phyloP scores from a whole-genome alignment of 1,140 invertebrate genomes.

The Cryptotermes secundus region DNA sequence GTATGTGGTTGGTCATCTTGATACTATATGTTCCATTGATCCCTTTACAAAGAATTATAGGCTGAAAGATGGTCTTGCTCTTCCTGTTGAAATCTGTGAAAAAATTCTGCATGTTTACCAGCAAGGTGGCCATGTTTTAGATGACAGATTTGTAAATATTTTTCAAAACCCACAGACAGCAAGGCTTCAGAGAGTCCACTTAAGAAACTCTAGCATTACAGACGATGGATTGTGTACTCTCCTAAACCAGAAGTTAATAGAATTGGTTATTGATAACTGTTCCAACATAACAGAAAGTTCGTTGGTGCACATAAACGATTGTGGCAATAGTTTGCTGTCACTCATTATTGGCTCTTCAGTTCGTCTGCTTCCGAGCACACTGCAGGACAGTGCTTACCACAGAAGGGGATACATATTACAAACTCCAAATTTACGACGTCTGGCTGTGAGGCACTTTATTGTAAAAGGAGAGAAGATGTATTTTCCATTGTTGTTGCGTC shows the following conservation, averaged over 20 bases:
- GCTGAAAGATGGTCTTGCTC: slow-evolving; percentile 55
- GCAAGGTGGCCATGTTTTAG: slow-evolving; percentile 52
- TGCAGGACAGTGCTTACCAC: slow-evolving; percentile 49
- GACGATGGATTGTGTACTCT: slow-evolving; percentile 67
- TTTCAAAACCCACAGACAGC: slow-evolving; percentile 68
- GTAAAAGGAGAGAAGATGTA: slow-evolving; percentile 50
- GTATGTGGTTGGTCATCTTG: slow-evolving; percentile 62
- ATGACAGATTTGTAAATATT: slow-evolving; percentile 68
- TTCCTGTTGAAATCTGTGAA: slow-evolving; percentile 72
- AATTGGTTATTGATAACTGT: slow-evolving; percentile 74
- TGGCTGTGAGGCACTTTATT: slow-evolving; percentile 60
- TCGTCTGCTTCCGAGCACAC: slow-evolving; percentile 40
- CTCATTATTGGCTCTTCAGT: slow-evolving; percentile 46
- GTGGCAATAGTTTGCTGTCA: slow-evolving; percentile 45
- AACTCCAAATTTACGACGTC: slow-evolving; percentile 62
- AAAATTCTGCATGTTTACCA: slow-evolving; percentile 63
- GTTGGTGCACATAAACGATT: slow-evolving; percentile 58
- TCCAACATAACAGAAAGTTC: slow-evolving; percentile 59
- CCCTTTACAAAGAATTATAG: slow-evolving; percentile 45
- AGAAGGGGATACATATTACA: slow-evolving; percentile 56
- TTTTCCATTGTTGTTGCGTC: slow-evolving; percentile 56
- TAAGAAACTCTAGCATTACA: slow-evolving; percentile 68
- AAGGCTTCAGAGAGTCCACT: slow-evolving; percentile 65
- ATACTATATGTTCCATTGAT: slow-evolving; percentile 55
- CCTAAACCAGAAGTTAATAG: slow-evolving; percentile 66